Conservation (phyloP, 2,888 invertebrate genomes). For the Odiellus spinosus region DNA sequence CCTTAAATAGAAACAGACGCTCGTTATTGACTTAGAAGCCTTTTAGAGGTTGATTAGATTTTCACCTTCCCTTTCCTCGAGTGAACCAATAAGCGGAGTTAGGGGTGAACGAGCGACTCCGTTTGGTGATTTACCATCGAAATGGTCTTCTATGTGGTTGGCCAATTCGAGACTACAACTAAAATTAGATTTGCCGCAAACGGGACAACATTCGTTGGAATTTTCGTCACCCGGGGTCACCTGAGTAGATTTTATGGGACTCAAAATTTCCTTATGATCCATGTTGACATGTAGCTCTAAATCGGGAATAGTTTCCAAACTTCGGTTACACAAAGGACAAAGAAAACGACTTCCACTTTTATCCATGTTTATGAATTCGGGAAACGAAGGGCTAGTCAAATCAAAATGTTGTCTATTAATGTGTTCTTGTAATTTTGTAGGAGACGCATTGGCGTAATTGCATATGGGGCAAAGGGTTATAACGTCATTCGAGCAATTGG, state of each 20-base stretch:
- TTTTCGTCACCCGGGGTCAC: slow-evolving; percentile 24
- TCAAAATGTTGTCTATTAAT: slow-evolving; percentile 71
- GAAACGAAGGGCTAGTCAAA: slow-evolving; percentile 47
- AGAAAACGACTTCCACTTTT: slow-evolving; percentile 34
- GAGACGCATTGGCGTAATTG: slow-evolving; percentile 54
- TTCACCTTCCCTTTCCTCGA: too few relatives aligned
- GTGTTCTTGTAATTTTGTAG: slow-evolving; percentile 58
- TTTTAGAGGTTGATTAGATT: too few relatives aligned
- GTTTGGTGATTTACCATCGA: slow-evolving; percentile 34
- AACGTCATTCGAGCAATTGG: slow-evolving; percentile 10
- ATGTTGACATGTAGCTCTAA: slow-evolving; percentile 71
- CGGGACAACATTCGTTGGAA: slow-evolving; percentile 29
- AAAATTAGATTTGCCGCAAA: slow-evolving; percentile 28
- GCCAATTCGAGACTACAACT: slow-evolving; percentile 40
- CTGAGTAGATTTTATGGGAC: slow-evolving; percentile 37
- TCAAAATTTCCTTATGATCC: slow-evolving; percentile 63
- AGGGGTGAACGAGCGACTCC: slow-evolving; percentile 17
- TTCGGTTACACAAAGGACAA: slow-evolving; percentile 62
- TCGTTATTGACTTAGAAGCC: too few relatives aligned
- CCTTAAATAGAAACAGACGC: slow-evolving; percentile 15
- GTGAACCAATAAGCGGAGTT: slow-evolving; percentile 3
- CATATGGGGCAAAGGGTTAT: slow-evolving; percentile 52
- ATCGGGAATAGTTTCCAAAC: slow-evolving; percentile 43
- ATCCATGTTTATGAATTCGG: slow-evolving; percentile 17
- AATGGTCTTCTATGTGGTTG: slow-evolving; percentile 66